Percentiles rank a stretch among this genome's conserved stretches.
Conservation (phyloP, 2,113 vertebrate species). For the Micromys minutus region DNA sequence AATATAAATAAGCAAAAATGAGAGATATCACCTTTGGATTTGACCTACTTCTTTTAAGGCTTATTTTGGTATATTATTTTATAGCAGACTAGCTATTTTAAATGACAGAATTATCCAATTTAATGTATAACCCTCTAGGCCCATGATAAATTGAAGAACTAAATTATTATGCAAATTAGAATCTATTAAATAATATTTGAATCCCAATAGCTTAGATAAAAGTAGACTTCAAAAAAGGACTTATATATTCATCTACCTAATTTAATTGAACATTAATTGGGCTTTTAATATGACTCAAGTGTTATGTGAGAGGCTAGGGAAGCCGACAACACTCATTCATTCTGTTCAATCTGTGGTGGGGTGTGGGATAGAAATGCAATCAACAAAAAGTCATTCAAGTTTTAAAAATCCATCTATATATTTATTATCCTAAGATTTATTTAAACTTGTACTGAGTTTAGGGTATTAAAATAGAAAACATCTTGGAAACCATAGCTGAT, state of each 20-base stretch:
- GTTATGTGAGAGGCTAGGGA: neutral
- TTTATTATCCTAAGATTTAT: neutral
- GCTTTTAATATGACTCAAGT: neutral
- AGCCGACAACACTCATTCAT: neutral
- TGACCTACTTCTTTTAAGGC: conserved; percentile 61
- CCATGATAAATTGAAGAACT: conserved; percentile 25
- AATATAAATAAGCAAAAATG: conserved; percentile 69
- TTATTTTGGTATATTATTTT: conserved; percentile 58
- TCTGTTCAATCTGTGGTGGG: neutral
- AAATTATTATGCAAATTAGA: conserved; percentile 51
- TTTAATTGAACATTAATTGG: conserved; percentile 42
- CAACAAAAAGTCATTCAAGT: neutral
- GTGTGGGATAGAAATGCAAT: neutral
- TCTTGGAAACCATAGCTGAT: neutral
- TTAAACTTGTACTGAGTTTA: neutral
- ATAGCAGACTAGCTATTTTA: conserved; percentile 50
- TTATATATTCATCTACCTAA: neutral
- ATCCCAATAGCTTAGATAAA: conserved; percentile 21
- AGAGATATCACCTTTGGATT: conserved; percentile 56
- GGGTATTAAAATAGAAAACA: conserved; percentile 3
- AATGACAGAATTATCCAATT: conserved; percentile 56
- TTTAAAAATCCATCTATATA: neutral
- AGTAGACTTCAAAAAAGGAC: neutral
- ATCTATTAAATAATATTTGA: conserved; percentile 50
- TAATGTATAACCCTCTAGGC: conserved; percentile 8